These are phyloP conservation scores for Hoplodrina ambigua DNA, from an alignment of 2,888 invertebrate genomes.

Conservation along the genomic window DNA sequence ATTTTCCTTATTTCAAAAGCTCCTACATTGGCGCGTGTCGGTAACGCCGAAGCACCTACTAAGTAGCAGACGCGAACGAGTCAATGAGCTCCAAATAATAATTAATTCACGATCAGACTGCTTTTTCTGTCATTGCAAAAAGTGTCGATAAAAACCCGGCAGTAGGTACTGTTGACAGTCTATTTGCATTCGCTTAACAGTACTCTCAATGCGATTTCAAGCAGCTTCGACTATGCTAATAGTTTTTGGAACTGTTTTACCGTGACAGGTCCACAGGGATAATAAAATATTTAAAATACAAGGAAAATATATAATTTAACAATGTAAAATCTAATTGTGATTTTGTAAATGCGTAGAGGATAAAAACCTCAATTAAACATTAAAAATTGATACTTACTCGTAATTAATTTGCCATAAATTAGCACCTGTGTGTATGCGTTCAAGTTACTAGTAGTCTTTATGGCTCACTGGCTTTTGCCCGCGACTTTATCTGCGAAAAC, in stretches of 20 bases:
- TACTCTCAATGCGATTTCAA: conserved; percentile 5
- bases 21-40: neutral
- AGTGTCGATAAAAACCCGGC: conserved; percentile 33
- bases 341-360: too few species aligned
- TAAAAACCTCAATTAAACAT: too few species aligned
- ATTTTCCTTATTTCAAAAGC: neutral
- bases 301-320: neutral
- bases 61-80: conserved; percentile 18
- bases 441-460: neutral
- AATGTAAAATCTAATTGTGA: neutral
- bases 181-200: conserved; percentile 30
- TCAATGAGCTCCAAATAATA: conserved; percentile 48
- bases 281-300: conserved; percentile 13
- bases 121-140: conserved; percentile 36
- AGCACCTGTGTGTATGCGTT: conserved; percentile 4
- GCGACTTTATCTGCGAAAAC: too few species aligned
- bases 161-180: conserved; percentile 27
- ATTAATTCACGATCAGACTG: conserved; percentile 45
- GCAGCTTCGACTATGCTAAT: conserved; percentile 7
- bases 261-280: neutral
- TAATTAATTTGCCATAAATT: conserved; percentile 27
- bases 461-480: neutral
- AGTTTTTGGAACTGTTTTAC: neutral
- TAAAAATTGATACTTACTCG: too few species aligned
- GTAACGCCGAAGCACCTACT: neutral